These are phyloP conservation scores for Lanius ludovicianus DNA, from an alignment of 2,113 vertebrate species.

Conservation along the genomic window DNA sequence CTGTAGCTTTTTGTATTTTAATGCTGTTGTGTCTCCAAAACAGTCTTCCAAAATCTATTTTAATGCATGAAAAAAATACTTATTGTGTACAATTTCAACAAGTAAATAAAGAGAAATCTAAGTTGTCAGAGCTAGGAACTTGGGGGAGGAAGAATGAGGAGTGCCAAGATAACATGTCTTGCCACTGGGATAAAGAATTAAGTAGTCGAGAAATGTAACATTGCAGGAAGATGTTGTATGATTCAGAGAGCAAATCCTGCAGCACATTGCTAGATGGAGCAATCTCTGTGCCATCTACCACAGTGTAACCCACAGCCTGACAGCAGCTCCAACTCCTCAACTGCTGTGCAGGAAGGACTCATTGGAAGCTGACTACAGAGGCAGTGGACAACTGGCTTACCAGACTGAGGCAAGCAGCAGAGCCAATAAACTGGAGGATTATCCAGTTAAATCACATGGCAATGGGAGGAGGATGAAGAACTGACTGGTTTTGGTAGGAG, in stretches of 20 bases:
- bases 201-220: not conserved
- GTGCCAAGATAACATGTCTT: not conserved
- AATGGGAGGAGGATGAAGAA: not conserved
- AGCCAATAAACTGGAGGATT: not conserved
- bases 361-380: not conserved
- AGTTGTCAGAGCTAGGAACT: not conserved
- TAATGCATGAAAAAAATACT: not conserved
- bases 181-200: not conserved
- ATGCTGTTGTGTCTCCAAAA: not conserved
- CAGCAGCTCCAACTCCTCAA: not conserved
- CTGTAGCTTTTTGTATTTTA: not conserved
- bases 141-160: not conserved
- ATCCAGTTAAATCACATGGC: not conserved
- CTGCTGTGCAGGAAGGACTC: not conserved
- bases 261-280: not conserved
- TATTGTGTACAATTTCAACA: not conserved
- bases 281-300: not conserved
- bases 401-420: not conserved
- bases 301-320: not conserved
- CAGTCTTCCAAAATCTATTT: not conserved
- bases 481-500: not conserved
- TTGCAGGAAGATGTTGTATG: not conserved
- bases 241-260: not conserved
- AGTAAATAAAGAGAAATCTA: not conserved
- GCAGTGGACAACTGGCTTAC: not conserved